Evolutionary conservation across 2,888 invertebrate genomes (phyloP).

Genomic region (Iselma pallidipennis): DNA sequence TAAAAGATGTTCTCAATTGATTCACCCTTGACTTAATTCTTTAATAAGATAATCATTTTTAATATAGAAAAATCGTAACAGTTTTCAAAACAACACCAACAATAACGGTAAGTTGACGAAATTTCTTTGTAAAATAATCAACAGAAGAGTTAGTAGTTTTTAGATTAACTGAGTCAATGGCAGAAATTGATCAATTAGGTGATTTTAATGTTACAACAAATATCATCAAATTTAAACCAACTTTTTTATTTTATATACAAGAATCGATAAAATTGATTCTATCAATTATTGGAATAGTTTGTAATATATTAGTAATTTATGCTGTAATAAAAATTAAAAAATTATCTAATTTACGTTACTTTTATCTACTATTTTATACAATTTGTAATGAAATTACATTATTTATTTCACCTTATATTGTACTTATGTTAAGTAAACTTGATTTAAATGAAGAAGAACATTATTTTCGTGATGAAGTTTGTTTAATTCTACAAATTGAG

Average conservation of each 20-base stretch:
- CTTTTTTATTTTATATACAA: neutral
- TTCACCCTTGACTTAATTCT: neutral
- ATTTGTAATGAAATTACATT: neutral
- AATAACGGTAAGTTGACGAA: neutral
- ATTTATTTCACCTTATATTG: neutral
- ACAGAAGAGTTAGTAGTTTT: too few species aligned
- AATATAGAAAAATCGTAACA: neutral
- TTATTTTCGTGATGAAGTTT: neutral
- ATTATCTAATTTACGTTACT: neutral
- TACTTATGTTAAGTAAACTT: neutral
- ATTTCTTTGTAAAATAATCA: neutral
- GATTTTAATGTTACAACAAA: conserved; percentile 1
- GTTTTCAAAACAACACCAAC: neutral
- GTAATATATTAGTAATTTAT: neutral
- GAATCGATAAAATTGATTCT: neutral
- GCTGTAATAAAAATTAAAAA: neutral
- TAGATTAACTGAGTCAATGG: too few species aligned
- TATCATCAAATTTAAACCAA: neutral
- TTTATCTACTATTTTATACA: neutral
- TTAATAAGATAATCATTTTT: neutral
- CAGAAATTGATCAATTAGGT: neutral
- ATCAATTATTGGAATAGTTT: neutral
- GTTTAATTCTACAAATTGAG: neutral
- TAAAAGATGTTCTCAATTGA: too few species aligned
- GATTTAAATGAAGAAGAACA: neutral